These are phyloP conservation scores for Macroteleia sp. DNA, from an alignment of 2,888 invertebrate species.

Conservation along the genomic window DNA sequence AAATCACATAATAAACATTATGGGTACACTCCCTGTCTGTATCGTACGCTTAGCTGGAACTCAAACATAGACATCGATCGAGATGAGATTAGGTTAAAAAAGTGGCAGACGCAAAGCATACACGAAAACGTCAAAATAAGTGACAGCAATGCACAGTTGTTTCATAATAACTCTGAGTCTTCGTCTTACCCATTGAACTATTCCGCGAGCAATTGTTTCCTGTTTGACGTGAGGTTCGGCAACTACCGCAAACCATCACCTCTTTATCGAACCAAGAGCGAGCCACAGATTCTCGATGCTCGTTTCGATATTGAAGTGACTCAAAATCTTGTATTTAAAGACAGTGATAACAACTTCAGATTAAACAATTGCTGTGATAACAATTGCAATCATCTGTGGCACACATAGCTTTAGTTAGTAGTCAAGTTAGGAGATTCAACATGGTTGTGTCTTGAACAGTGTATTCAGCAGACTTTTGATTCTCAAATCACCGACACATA, in stretches of 20 bases:
- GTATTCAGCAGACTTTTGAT: too few relatives aligned
- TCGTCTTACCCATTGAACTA: constrained; percentile 68
- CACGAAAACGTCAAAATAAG: constrained; percentile 61
- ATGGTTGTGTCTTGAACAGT: too few relatives aligned
- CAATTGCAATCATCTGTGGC: constrained; percentile 62
- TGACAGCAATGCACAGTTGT: constrained; percentile 56
- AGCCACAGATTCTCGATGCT: constrained; percentile 74
- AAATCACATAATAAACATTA: constrained; percentile 24
- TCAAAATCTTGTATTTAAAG: constrained; percentile 77
- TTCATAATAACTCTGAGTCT: constrained; percentile 63
- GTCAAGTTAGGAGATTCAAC: neutral
- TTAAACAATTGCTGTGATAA: constrained; percentile 64
- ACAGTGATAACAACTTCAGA: constrained; percentile 69
- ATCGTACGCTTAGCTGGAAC: constrained; percentile 70
- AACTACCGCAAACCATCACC: constrained; percentile 66
- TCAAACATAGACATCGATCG: constrained; percentile 48
- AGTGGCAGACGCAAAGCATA: constrained; percentile 69
- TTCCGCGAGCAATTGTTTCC: constrained; percentile 71
- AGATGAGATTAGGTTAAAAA: constrained; percentile 63
- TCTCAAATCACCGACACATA: too few relatives aligned
- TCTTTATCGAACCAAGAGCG: constrained; percentile 77
- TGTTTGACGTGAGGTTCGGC: constrained; percentile 66
- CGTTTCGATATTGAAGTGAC: constrained; percentile 77
- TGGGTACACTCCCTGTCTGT: constrained; percentile 40
- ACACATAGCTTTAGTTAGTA: constrained; percentile 38